Evolutionary conservation across 2,113 vertebrate genomes (phyloP), one percentile per base, ranked within the genome.

Genomic region (Pheucticus melanocephalus): DNA sequence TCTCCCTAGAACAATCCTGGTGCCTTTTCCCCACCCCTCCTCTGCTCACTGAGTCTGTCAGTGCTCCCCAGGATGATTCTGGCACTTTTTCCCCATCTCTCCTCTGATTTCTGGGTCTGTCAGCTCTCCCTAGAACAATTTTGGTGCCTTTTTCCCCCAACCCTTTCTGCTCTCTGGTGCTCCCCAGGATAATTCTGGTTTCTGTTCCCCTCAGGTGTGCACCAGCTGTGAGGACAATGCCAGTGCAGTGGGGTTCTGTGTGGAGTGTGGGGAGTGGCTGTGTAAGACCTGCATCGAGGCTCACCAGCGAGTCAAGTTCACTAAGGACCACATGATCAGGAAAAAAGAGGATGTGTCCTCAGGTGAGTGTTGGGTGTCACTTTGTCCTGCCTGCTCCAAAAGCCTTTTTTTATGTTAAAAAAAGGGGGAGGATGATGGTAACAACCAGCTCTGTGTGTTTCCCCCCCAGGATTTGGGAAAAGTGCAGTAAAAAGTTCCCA

Each of bases 271-370:
- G 35, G 99, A 99, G 81, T 99, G 99, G 99, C 97, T 99, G 25
- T 99, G 99, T 91, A 99, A 99, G 96, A 99, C 99, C 7, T 99
- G 99, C 90, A 99, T 99, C 88, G 99, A 99, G 97, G 99, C 99
- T 59, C 99, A 99, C 97, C 99, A 99, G 94, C 97, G 99, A 95
- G 99, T 99, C 30, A 99, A 99, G 94, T 99, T 99, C 75, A 99
- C 99, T 83, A 99, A 99, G 97, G 99, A 99, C 95, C 99, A 99
- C 92, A 99, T 99, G 96, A 99, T 99, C 94, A 98, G 98, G 78
- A 99, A 99, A 82, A 99, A 99, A 94, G 99, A 99, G 97, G 99
- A 99, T 64, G 98, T 99, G 23, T 98, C 98, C 24, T 97, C 99
- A 81, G 99, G 99, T 99, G 98, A 97, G 98, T 80, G 25, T 54